Percentiles rank a stretch among this genome's conserved stretches.
These are phyloP conservation scores for Seriola dumerili DNA, from an alignment of 2,113 vertebrate genomes.

Conservation along the genomic window DNA sequence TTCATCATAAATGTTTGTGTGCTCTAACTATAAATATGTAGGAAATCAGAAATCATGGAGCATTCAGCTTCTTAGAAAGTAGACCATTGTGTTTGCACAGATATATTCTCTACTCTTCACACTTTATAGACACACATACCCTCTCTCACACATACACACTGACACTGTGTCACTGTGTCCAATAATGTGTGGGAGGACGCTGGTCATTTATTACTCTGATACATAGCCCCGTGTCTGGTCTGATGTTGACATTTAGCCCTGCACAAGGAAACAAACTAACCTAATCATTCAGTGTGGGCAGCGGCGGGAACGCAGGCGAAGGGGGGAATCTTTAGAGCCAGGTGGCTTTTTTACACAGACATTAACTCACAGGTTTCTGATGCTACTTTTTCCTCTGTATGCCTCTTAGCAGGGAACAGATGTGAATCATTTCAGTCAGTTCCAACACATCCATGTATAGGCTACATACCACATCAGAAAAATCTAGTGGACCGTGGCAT, in stretches of 20 bases:
- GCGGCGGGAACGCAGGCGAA: conserved; percentile 15
- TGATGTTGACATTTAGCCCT: conserved; percentile 58
- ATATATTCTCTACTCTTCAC: not conserved
- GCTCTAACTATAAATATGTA: no score
- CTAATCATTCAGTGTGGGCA: conserved; percentile 29
- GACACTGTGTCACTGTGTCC: conserved; percentile 15
- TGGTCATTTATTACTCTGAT: conserved; percentile 42
- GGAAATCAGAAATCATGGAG: not conserved
- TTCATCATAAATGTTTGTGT: no score
- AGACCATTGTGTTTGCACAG: not conserved
- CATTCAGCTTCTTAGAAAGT: not conserved
- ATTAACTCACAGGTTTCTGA: not conserved
- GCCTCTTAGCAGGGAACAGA: not conserved
- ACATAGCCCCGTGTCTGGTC: conserved; percentile 4
- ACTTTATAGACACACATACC: not conserved
- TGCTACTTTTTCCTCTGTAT: not conserved
- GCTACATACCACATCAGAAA: not conserved
- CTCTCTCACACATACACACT: not conserved
- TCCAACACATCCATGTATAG: not conserved
- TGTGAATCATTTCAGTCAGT: not conserved
- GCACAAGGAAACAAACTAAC: conserved; percentile 22
- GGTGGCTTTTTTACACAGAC: not conserved
- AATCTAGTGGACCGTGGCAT: not conserved
- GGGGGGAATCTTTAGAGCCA: not conserved
- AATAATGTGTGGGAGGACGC: conserved; percentile 38